A percentile compares a stretch with the other conserved stretches of the same genome.
phyloP scores from a whole-genome alignment of 2,113 vertebrate species.

The Pagrus major region DNA sequence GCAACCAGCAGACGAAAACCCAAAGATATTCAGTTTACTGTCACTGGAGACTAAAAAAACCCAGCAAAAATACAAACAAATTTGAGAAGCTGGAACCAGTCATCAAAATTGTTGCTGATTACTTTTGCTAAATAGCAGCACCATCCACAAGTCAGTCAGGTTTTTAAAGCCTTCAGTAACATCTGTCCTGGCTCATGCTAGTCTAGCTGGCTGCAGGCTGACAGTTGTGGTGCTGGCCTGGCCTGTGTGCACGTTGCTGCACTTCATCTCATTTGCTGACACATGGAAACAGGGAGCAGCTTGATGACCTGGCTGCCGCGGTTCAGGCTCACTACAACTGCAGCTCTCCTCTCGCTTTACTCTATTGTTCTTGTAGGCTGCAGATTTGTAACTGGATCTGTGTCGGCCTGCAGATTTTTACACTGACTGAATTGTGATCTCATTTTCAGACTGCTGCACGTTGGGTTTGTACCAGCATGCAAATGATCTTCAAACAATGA shows the following conservation, averaged over 20 bases:
- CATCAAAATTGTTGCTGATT: neutral
- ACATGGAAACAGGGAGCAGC: constrained; percentile 59
- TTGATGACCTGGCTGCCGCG: constrained; percentile 58
- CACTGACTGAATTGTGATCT: constrained; percentile 17
- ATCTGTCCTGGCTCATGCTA: neutral
- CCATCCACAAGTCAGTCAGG: neutral
- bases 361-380: constrained; percentile 49
- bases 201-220: neutral
- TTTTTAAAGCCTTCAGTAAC: neutral
- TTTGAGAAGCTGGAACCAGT: too few species aligned
- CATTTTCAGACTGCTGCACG: constrained; percentile 13
- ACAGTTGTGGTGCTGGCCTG: constrained; percentile 17
- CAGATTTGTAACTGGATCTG: constrained; percentile 55
- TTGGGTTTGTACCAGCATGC: constrained; percentile 22
- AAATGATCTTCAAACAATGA: constrained; percentile 19
- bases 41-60: too few species aligned
- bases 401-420: constrained; percentile 34
- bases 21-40: too few species aligned
- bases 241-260: neutral
- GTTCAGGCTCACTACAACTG: constrained; percentile 46
- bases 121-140: too few species aligned
- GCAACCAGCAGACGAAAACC: too few species aligned
- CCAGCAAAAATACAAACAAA: too few species aligned
- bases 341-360: constrained; percentile 31
- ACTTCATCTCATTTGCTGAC: constrained; percentile 61